Base-by-base conservation (phyloP, 2,797 vertebrate species). In the Coregonus sp. region DNA sequence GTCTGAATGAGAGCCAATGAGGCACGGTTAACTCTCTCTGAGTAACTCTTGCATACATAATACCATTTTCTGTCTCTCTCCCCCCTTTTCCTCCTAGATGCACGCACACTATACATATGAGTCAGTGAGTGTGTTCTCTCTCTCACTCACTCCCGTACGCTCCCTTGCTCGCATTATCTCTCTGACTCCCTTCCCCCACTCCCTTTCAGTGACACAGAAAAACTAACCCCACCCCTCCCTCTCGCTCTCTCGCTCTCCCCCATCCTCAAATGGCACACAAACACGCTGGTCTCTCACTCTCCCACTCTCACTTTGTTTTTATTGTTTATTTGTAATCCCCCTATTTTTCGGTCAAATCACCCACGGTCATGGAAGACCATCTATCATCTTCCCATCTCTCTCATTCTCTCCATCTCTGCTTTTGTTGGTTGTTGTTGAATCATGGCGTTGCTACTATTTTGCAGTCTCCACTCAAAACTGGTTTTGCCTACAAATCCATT, bases 151-250 rank as follows among this genome's bases (percentile, higher is more conserved):
- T 78, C 71, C 86, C 81, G 81, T 90, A 89, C 84, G 89, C 87
- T 91, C 90, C 87, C 84, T 90, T 47, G 76, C 87, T 93, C 74
- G 82, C 87, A 88, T 93, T 92, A 91, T 92, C 91, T 88, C 83
- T 79, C 73, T 72, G 80, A 82, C 83, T 90, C 91, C 92, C 92
- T 86, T 92, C 91, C 92, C 89, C 91, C 93, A 91, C 90, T 89
- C 91, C 87, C 87, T 92, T 91, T 92, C 89, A 89, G 92, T 94
- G 92, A 93, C 93, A 94, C 92, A 94, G 92, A 95, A 95, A 94
- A 63, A 40, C 72, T 51, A 66, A 90, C 80, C 79, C 89, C 81
- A 77, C 77, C 75, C 87, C 87, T 88, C 89, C 86, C 86, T 86
- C 75, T 80, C 65, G 69, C 80, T 76, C 52, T 9, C 81, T 82